These are phyloP conservation scores for Apostichopus parvimensis DNA, from an alignment of 35 echinoderm and acorn worm genomes.

Conservation along the genomic window DNA sequence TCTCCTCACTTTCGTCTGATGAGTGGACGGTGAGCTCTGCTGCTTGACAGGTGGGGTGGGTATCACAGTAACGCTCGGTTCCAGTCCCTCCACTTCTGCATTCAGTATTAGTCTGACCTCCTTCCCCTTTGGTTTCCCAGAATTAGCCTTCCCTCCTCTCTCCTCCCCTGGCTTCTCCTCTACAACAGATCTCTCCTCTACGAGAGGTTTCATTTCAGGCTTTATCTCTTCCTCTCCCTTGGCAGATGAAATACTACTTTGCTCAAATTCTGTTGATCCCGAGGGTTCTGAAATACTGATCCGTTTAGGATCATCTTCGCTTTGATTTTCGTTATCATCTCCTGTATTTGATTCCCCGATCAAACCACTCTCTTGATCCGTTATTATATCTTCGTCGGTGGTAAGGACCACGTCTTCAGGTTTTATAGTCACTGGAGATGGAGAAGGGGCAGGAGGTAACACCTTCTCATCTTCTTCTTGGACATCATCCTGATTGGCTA, in stretches of 20 bases:
- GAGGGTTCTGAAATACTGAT: neutral
- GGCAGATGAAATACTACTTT: neutral
- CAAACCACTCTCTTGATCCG: neutral
- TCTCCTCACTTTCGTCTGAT: neutral
- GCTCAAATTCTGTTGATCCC: neutral
- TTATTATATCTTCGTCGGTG: neutral
- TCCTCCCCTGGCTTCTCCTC: neutral
- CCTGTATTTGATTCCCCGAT: neutral
- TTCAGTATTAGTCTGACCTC: neutral
- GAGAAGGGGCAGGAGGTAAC: constrained; percentile 41
- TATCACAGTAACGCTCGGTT: neutral
- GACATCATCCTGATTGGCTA: neutral
- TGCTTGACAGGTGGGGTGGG: constrained; percentile 12
- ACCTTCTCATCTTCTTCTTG: neutral
- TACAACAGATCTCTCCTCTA: neutral
- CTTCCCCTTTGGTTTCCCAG: neutral
- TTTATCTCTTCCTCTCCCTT: neutral
- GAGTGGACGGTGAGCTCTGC: neutral
- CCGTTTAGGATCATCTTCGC: neutral
- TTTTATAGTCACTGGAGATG: constrained; percentile 25
- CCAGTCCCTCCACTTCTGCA: neutral
- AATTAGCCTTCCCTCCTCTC: neutral
- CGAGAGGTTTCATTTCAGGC: neutral
- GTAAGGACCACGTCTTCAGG: neutral
- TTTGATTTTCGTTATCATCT: neutral